Conservation (phyloP, 2,113 vertebrate genomes). For the Atractosteus spatula region DNA sequence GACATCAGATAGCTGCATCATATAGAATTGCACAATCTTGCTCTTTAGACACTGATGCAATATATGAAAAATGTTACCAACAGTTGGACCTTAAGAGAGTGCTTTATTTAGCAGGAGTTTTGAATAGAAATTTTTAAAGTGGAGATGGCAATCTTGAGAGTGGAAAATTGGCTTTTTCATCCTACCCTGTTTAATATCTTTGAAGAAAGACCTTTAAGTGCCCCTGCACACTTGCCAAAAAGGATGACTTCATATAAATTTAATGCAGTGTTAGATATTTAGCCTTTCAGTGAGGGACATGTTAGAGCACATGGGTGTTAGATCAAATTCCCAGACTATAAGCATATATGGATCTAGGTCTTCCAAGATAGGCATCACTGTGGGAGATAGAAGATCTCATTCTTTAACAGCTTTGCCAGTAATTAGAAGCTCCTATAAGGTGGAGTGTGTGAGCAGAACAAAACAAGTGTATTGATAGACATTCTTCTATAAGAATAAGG, state of each 20-base stretch:
- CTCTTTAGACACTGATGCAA: conserved; percentile 10
- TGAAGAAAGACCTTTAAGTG: conserved; percentile 17
- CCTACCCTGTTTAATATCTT: conserved; percentile 23
- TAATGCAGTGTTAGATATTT: conserved; percentile 23
- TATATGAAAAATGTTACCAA: conserved; percentile 1
- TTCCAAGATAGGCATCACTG: no score
- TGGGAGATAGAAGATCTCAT: no score
- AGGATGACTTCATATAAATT: conserved; percentile 28
- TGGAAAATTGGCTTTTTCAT: conserved; percentile 34
- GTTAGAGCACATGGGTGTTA: not conserved
- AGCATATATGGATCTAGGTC: not conserved
- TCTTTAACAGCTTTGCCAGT: no score
- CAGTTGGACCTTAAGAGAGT: conserved; percentile 1
- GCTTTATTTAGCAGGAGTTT: conserved; percentile 4
- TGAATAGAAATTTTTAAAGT: conserved; percentile 16
- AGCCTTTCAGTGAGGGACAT: conserved; percentile 9
- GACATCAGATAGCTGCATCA: not conserved
- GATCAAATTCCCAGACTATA: not conserved
- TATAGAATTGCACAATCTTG: not conserved
- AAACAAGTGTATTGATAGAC: no score
- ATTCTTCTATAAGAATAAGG: no score
- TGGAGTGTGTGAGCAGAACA: no score
- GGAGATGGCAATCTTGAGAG: conserved; percentile 8
- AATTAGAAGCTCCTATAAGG: no score
- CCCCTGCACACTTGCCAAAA: conserved; percentile 19